Evolutionary conservation across 2,113 vertebrate species (phyloP).

Genomic region (Atractosteus spatula): DNA sequence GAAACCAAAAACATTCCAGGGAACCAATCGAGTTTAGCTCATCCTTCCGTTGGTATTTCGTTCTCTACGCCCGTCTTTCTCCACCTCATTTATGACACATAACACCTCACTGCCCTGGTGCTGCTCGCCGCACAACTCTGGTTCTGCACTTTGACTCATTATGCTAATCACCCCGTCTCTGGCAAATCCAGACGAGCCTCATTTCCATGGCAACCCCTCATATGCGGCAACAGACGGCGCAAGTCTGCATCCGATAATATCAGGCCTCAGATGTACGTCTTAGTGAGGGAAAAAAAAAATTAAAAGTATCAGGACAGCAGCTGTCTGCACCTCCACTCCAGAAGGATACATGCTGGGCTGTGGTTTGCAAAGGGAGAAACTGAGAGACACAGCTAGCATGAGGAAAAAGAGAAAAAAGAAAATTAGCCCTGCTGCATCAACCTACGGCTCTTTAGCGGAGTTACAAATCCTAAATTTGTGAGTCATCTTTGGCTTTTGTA

Average conservation of each 20-base stretch:
- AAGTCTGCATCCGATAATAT: slow-evolving; percentile 16
- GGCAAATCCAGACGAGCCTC: slow-evolving; percentile 26
- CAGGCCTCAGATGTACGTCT: not conserved
- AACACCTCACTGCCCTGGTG: no score
- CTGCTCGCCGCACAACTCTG: no score
- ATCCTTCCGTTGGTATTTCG: no score
- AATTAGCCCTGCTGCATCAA: no score
- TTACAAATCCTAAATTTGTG: no score
- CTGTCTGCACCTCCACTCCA: not conserved
- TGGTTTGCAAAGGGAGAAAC: not conserved
- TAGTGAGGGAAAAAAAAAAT: not conserved
- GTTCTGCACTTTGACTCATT: not conserved
- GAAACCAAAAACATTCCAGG: no score
- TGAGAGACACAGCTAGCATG: not conserved
- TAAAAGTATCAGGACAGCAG: not conserved
- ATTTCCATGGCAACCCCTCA: slow-evolving; percentile 43
- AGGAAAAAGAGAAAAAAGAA: no score
- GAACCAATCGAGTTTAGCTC: no score
- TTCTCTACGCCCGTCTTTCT: no score
- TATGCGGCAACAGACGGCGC: slow-evolving; percentile 23
- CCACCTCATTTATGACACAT: no score
- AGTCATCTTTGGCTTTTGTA: no score
- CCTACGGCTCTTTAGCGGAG: no score
- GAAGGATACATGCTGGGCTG: not conserved
- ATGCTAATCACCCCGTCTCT: slow-evolving; percentile 22